Evolutionary conservation across 2,888 invertebrate genomes (phyloP).

Genomic region (Caenorhabditis imperialis): DNA sequence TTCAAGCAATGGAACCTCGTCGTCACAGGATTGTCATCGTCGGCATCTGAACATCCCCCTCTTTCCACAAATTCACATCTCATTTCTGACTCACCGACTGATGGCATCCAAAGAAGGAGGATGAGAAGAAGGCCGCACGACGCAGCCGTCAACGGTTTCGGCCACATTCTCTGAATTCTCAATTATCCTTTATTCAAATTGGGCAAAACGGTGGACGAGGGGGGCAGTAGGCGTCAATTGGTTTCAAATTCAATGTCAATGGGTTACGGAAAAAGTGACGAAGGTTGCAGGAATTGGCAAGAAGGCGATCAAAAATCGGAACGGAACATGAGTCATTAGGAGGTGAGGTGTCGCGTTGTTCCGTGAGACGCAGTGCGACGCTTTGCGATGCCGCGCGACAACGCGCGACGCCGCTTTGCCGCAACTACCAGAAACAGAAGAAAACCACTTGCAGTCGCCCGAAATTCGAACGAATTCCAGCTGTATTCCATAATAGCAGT

Average conservation of each 20-base stretch:
- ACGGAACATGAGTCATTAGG: slow-evolving; percentile 2
- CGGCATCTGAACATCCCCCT: slow-evolving; percentile 45
- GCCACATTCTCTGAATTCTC: slow-evolving; percentile 54
- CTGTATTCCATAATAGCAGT: no score
- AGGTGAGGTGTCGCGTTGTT: no score
- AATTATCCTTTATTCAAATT: slow-evolving; percentile 44
- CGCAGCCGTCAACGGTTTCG: slow-evolving; percentile 39
- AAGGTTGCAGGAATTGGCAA: slow-evolving; percentile 9
- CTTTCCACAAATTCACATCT: neutral
- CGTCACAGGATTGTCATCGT: slow-evolving; percentile 68
- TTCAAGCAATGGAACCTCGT: slow-evolving; percentile 73
- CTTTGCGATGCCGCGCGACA: no score
- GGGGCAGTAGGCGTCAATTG: slow-evolving; percentile 46
- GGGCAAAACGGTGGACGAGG: slow-evolving; percentile 10
- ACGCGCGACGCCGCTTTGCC: no score
- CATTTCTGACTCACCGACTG: slow-evolving; percentile 32
- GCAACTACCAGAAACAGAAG: no score
- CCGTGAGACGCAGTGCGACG: no score
- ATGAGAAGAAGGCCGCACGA: slow-evolving; percentile 41
- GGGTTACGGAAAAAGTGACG: slow-evolving; percentile 27
- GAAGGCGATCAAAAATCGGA: slow-evolving; percentile 43
- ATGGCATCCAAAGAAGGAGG: slow-evolving; percentile 50
- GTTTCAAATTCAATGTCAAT: slow-evolving; percentile 55
- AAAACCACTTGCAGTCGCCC: no score
- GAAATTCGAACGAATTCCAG: no score